Conservation (phyloP, 1,140 invertebrate genomes). For the Drosophila santomea region DNA sequence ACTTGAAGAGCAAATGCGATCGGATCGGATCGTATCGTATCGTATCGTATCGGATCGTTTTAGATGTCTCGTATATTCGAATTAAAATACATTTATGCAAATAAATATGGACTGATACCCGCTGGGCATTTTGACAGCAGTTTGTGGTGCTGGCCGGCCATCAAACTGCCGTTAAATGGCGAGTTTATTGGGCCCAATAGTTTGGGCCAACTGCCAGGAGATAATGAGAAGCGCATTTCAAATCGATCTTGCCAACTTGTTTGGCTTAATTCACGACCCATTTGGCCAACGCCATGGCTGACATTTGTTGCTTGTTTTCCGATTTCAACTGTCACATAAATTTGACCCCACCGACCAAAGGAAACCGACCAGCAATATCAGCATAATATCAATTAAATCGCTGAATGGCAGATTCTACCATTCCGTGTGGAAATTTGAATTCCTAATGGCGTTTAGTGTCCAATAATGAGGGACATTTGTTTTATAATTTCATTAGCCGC, state of each 20-base stretch:
- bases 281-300: constrained; percentile 63
- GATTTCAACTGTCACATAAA: constrained; percentile 78
- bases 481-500: constrained; percentile 82
- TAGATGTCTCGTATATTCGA: constrained; percentile 66
- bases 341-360: constrained; percentile 42
- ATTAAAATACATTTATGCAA: constrained; percentile 70
- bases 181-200: constrained; percentile 63
- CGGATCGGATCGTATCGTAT: constrained; percentile 7
- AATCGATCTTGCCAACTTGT: constrained; percentile 33
- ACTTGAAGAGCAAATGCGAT: constrained; percentile 16
- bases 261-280: constrained; percentile 71
- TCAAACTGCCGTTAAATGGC: constrained; percentile 73
- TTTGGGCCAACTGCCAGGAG: constrained; percentile 21
- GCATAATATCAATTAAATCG: constrained; percentile 37
- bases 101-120: constrained; percentile 59
- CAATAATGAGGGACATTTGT: constrained; percentile 81
- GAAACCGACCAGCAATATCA: constrained; percentile 19
- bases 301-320: constrained; percentile 79
- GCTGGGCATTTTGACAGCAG: constrained; percentile 64
- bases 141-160: constrained; percentile 49
- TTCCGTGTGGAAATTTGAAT: constrained; percentile 72
- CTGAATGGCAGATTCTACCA: constrained; percentile 53
- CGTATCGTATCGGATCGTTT: constrained; percentile 15
- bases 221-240: constrained; percentile 37
- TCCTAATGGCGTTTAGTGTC: constrained; percentile 79